Percentiles rank a stretch among this genome's conserved stretches.
These are phyloP conservation scores for Drosophila parvula DNA, from an alignment of 1,140 invertebrate genomes.

Conservation along the genomic window DNA sequence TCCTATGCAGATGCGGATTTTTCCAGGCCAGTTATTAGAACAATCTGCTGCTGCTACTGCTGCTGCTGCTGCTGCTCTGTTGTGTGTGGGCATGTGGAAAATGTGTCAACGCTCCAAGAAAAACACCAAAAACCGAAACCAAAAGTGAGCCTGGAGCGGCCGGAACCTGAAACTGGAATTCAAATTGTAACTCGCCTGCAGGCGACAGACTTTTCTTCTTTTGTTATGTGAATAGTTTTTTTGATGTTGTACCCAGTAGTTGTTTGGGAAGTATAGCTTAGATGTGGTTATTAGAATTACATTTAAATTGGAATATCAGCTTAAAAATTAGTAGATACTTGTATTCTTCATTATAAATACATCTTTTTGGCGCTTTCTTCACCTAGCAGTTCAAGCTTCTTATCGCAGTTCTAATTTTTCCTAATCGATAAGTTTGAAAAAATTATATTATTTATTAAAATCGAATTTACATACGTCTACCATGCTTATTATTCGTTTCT, in stretches of 20 bases:
- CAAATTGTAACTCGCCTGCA: constrained; percentile 50
- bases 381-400: no score
- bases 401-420: neutral
- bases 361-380: neutral
- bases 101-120: constrained; percentile 39
- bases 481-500: neutral
- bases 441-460: neutral
- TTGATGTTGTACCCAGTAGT: constrained; percentile 9
- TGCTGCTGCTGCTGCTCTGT: neutral
- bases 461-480: neutral
- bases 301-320: neutral
- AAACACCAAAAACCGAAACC: constrained; percentile 40
- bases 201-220: constrained; percentile 67
- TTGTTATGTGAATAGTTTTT: constrained; percentile 68
- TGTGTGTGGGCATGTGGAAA: constrained; percentile 35
- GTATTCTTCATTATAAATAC: neutral
- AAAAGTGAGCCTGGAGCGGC: constrained; percentile 38
- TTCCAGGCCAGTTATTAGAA: constrained; percentile 26
- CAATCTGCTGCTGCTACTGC: constrained; percentile 7
- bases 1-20: constrained; percentile 14
- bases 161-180: constrained; percentile 30
- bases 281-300: neutral
- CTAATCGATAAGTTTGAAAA: neutral
- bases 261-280: neutral
- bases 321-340: neutral